Evolutionary conservation across 2,888 invertebrate species (phyloP).

Genomic region (Corythucha ciliata): DNA sequence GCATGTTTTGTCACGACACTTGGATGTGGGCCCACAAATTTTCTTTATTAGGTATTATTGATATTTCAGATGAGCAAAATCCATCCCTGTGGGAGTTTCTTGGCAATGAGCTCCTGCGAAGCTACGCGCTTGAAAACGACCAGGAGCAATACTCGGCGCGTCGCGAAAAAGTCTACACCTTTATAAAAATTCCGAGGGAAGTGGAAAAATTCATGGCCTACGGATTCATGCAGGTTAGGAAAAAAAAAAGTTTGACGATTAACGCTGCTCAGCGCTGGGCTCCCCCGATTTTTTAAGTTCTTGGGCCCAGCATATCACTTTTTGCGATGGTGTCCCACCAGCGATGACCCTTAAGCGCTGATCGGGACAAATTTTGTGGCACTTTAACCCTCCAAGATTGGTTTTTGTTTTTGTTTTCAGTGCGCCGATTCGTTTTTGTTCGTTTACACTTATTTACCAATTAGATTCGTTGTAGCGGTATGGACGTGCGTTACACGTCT

Average conservation of each 20-base stretch:
- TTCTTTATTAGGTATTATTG: no score
- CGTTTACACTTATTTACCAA: conserved; percentile 92
- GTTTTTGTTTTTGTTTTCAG: no score
- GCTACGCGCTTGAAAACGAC: conserved; percentile 89
- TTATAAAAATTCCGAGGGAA: conserved; percentile 89
- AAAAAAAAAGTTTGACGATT: neutral
- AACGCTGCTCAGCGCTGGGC: no score
- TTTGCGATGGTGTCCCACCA: no score
- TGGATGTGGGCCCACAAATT: no score
- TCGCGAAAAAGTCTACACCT: conserved; percentile 91
- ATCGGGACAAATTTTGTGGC: no score
- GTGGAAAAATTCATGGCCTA: conserved; percentile 86
- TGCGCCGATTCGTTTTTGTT: conserved; percentile 96
- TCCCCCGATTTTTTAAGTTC: no score
- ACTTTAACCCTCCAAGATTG: no score
- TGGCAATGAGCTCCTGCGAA: conserved; percentile 78
- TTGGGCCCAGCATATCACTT: no score
- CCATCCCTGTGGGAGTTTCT: conserved; percentile 52
- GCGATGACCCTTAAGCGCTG: no score
- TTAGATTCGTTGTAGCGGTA: conserved; percentile 79
- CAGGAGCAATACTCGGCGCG: conserved; percentile 89
- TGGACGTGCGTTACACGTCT: conserved; percentile 49
- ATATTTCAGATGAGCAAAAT: conserved; percentile 24
- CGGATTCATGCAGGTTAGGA: conserved; percentile 69
- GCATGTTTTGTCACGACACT: no score